phyloP scores from a whole-genome alignment of 2,888 invertebrate genomes.

The Agrochola lychnidis region DNA sequence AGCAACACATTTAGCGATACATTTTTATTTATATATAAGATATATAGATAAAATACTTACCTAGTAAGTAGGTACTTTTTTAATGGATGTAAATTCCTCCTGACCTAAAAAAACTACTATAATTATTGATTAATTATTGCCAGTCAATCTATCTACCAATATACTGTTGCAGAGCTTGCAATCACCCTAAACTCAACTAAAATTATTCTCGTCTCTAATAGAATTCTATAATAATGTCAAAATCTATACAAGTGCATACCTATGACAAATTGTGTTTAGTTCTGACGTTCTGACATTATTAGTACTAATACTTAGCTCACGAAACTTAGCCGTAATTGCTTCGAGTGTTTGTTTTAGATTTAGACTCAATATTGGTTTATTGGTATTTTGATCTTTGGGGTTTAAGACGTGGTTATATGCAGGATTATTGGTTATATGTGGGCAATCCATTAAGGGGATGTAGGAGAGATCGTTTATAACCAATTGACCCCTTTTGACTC shows the following conservation, averaged over 20 bases:
- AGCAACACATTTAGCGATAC: no score
- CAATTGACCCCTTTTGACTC: no score
- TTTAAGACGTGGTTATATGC: background rate
- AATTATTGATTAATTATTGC: no score
- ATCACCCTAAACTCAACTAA: constrained; percentile 34
- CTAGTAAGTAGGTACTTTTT: no score
- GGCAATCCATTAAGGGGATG: no score
- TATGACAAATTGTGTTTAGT: constrained; percentile 59
- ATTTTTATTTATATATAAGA: no score
- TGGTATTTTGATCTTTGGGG: constrained; percentile 14
- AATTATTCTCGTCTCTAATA: constrained; percentile 58
- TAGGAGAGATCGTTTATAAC: no score
- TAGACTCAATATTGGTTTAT: constrained; percentile 15
- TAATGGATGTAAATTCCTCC: no score
- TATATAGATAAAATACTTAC: no score
- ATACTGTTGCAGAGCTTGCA: constrained; percentile 7
- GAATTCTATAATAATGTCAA: constrained; percentile 33
- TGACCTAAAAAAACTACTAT: no score
- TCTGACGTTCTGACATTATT: constrained; percentile 50
- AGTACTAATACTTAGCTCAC: constrained; percentile 26
- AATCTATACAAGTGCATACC: constrained; percentile 54
- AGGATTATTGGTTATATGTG: no score
- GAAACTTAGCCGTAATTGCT: constrained; percentile 34
- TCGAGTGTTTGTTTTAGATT: constrained; percentile 29
- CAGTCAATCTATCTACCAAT: background rate